Percentiles rank a stretch among this genome's conserved stretches.
These are phyloP conservation scores for Iguana delicatissima DNA, from an alignment of 2,797 vertebrate genomes.

Conservation along the genomic window DNA sequence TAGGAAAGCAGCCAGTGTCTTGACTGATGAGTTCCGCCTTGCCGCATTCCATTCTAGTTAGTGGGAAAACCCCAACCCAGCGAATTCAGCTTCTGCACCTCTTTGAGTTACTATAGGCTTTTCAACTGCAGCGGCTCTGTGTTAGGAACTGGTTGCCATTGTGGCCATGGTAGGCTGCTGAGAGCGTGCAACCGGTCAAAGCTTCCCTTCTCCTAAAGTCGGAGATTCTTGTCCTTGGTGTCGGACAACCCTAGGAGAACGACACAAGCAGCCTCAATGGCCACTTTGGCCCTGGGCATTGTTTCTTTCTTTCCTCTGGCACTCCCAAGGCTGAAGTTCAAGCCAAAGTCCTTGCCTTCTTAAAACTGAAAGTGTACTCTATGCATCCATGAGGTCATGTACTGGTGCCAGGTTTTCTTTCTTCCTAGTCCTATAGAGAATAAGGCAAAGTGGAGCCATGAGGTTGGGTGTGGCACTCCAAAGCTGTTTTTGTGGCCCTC, in stretches of 20 bases:
- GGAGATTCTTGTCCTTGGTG: not conserved
- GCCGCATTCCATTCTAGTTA: not conserved
- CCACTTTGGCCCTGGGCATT: not conserved
- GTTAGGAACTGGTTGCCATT: not conserved
- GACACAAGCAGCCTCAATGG: fast-evolving
- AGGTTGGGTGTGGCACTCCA: too few relatives aligned
- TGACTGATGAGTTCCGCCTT: too few relatives aligned
- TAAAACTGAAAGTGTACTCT: not conserved
- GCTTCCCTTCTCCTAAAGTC: not conserved
- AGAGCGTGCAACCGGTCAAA: too few relatives aligned
- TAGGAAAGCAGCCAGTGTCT: not conserved
- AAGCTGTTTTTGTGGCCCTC: too few relatives aligned
- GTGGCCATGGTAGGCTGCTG: not conserved
- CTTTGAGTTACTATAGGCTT: not conserved
- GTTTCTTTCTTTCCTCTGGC: constrained; percentile 13
- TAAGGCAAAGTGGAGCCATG: too few relatives aligned
- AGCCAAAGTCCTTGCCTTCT: constrained; percentile 56
- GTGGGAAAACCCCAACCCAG: not conserved
- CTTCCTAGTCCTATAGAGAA: too few relatives aligned
- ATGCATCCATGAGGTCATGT: not conserved
- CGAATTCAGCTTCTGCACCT: fast-evolving
- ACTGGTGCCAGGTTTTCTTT: too few relatives aligned
- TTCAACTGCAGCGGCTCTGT: fast-evolving
- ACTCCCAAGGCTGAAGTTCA: constrained; percentile 69
- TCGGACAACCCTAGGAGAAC: not conserved